Evolutionary conservation across 2,113 vertebrate species (phyloP).

Genomic region (Sciurus niger): DNA sequence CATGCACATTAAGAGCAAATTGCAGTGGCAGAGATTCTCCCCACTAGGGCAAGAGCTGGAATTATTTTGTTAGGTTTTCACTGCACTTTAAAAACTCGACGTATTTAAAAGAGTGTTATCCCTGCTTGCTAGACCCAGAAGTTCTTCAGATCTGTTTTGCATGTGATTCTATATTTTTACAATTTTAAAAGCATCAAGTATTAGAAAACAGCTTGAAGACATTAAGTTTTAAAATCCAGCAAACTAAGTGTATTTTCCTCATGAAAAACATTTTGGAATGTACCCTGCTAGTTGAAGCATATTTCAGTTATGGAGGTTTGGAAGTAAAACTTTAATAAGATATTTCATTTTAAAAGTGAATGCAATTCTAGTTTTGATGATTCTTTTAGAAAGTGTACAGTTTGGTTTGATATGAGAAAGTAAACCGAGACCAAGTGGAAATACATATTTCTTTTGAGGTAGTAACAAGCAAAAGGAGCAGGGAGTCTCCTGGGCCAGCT

Average conservation of each 20-base stretch:
- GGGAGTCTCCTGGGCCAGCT: background rate
- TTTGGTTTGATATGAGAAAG: conserved; percentile 37
- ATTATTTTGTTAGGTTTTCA: background rate
- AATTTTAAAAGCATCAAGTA: conserved; percentile 27
- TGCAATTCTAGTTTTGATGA: background rate
- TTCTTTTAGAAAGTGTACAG: background rate
- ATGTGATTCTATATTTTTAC: conserved; percentile 60
- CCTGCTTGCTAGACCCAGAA: conserved; percentile 6
- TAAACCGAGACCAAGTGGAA: conserved; percentile 26
- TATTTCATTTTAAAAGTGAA: conserved; percentile 57
- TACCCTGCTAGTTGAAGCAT: background rate
- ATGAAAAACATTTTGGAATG: conserved; percentile 43
- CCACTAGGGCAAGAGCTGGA: background rate
- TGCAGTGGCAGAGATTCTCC: background rate
- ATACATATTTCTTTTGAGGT: background rate
- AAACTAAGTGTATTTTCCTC: conserved; percentile 32
- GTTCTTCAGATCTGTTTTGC: conserved; percentile 58
- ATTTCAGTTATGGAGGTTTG: conserved; percentile 43
- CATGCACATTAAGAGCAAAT: background rate
- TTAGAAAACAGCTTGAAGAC: conserved; percentile 41
- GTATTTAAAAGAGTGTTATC: conserved; percentile 42
- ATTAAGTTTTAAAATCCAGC: conserved; percentile 46
- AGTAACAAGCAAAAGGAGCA: background rate
- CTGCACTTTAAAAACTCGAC: conserved; percentile 3
- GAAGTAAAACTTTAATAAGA: conserved; percentile 64